Base-by-base conservation (phyloP, 2,888 invertebrate genomes). In the Petrolisthes cinctipes region DNA sequence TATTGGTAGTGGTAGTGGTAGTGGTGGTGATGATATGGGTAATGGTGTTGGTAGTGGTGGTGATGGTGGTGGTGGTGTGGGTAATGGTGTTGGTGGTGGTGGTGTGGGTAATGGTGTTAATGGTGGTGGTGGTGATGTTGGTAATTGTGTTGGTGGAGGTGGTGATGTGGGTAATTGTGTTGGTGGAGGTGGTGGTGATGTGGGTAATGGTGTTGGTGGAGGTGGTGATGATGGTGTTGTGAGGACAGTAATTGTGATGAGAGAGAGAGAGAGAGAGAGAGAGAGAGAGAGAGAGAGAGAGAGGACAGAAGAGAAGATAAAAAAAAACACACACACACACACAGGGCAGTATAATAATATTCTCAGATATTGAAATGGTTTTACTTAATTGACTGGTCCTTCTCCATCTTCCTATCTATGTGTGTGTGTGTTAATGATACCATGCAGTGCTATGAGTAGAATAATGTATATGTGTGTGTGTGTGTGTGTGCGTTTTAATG, bases 211-310 rank as follows among this genome's bases (percentile, higher is more conserved):
- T 61, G 61, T 9, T 61, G 61, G 17, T 61, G 17, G 61, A 11
- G 61, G 61, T 61, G 17, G 17, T 61, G 61, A 3, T 61, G 17
- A 1, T 61, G 9, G 61, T 61, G 61, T 9, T 61, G 61, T 11
- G 61, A 61, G 1, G 61, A 61, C 17, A 17, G 61, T 61, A 17
- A 17, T 61, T 9, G 61, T 61, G 75, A n/a, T n/a, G 75, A 75
- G 6, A 75, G 75, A 11, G 75, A 61, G 61, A 61, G 61, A 61
- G 61, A 61, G 61, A 61, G 61, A 61, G 61, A 61, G 61, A 75
- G 75, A 75, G 75, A 75, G 75, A 75, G 75, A 75, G n/a, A n/a
- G n/a, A n/a, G n/a, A n/a, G n/a, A n/a, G n/a, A n/a, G n/a, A n/a
- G n/a, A n/a, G n/a, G n/a, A n/a, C n/a, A n/a, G n/a, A n/a, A n/a